A percentile compares a stretch with the other conserved stretches of the same genome.
These are phyloP conservation scores for Toxotes jaculatrix DNA, from an alignment of 2,113 vertebrate species.

Conservation along the genomic window DNA sequence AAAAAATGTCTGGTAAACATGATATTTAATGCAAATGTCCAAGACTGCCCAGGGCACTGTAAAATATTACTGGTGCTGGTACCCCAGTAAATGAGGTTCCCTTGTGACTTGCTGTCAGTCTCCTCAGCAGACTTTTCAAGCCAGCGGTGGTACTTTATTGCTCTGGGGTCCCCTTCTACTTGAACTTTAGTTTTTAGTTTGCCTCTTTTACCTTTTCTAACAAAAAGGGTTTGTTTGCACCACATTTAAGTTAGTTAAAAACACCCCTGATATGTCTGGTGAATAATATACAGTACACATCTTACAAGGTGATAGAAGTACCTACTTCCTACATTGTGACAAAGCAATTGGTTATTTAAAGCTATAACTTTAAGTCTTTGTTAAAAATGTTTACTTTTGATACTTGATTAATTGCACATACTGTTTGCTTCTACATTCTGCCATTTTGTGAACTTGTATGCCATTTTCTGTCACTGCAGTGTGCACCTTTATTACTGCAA, in stretches of 20 bases:
- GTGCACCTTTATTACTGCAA: too few relatives aligned
- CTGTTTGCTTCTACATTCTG: neutral
- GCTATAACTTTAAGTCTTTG: neutral
- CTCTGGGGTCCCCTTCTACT: neutral
- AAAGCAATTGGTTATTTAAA: too few relatives aligned
- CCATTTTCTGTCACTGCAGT: neutral
- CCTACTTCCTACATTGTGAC: too few relatives aligned
- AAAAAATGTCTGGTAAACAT: conserved; percentile 14
- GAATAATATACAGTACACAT: neutral
- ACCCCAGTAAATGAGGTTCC: conserved; percentile 9
- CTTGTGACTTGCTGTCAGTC: conserved; percentile 25
- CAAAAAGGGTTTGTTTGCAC: neutral
- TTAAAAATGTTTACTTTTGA: too few relatives aligned
- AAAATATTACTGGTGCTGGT: neutral
- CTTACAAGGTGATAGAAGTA: neutral
- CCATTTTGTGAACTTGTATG: neutral
- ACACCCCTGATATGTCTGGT: neutral
- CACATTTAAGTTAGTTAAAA: neutral
- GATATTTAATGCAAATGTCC: conserved; percentile 22
- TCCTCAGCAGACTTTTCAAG: conserved; percentile 1
- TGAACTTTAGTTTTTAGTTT: neutral
- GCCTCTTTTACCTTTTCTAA: neutral
- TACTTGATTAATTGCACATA: neutral
- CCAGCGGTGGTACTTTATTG: neutral
- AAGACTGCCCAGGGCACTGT: conserved; percentile 5